These are phyloP conservation scores for Sebastes reedi DNA, from an alignment of 2,797 vertebrate genomes.

Conservation along the genomic window DNA sequence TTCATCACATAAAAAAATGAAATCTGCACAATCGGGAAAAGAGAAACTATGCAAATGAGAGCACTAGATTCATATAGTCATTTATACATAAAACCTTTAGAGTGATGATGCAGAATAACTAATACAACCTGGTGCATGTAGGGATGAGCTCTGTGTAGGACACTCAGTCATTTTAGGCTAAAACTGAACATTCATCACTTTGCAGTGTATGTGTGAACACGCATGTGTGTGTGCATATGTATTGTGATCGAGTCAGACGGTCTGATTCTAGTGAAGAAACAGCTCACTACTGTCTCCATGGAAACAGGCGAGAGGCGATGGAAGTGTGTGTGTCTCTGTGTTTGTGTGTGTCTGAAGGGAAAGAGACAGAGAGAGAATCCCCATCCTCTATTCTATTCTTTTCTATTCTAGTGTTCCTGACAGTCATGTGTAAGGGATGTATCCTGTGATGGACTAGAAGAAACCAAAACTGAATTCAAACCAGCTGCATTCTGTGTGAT, in stretches of 20 bases:
- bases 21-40: background rate
- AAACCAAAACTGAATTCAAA: background rate
- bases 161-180: background rate
- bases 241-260: conserved; percentile 51
- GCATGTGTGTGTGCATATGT: conserved; percentile 28
- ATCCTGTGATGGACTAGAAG: background rate
- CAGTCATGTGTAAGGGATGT: background rate
- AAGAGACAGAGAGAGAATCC: background rate
- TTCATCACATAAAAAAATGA: background rate
- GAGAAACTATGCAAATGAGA: background rate
- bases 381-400: background rate
- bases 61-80: background rate
- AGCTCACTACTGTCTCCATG: conserved; percentile 69
- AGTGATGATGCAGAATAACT: background rate
- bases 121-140: background rate
- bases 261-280: conserved; percentile 58
- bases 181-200: conserved; percentile 13
- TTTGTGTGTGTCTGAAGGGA: background rate
- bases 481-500: background rate
- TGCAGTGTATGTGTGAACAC: background rate
- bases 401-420: background rate
- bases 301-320: conserved; percentile 66
- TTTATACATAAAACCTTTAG: background rate
- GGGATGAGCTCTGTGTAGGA: background rate
- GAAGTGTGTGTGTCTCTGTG: conserved; percentile 17